Base-by-base conservation (phyloP, 2,113 vertebrate genomes). In the Tylochromis polylepis region DNA sequence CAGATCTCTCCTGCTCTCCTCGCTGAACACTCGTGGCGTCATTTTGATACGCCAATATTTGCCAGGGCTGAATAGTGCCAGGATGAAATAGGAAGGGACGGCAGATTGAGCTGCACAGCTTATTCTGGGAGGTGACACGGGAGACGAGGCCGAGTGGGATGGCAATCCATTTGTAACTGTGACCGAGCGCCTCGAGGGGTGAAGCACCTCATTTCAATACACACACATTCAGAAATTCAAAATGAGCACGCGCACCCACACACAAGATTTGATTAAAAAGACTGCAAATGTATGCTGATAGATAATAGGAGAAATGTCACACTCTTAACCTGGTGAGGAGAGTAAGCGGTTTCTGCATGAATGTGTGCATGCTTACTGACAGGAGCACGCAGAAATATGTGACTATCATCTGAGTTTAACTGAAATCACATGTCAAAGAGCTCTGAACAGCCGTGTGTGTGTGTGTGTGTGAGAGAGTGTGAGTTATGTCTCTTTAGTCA, bases 111-210 rank as follows among this genome's bases (percentile, higher is more conserved):
- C 79, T 14, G 75, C 56, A 60, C 83, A 20, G 86, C 65, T 90
- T 87, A 82, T 93, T 91, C 84, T 80, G 83, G 85, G 90, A 79
- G 57, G 87, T 12, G 11, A 53, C 57, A 7, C 62, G 87, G 79
- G 88, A 87, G 79, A 79, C 5, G 78, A 82, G 75, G 87, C 82
- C 43, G 78, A 85, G 81, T 10, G 46, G 86, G 86, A 87, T 7
- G 4, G 49, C 59, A 80, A 88, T 83, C 88, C 84, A 88, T 85
- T 87, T 90, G 85, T 83, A 89, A 86, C 79, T 85, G 84, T 92
- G 87, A 89, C 89, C 56, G 41, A 85, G 51, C 9, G 60, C 84
- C 79, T 83, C 43, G 27, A 88, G 88, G 59, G 62, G 65, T n/a
- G 46, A 70, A 79, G 53, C 3, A 29, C 84, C 82, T 87, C 57